Evolutionary conservation across 2,888 invertebrate species (phyloP), one percentile per base, ranked within the genome.

Genomic region (Leptinotarsa juncta): DNA sequence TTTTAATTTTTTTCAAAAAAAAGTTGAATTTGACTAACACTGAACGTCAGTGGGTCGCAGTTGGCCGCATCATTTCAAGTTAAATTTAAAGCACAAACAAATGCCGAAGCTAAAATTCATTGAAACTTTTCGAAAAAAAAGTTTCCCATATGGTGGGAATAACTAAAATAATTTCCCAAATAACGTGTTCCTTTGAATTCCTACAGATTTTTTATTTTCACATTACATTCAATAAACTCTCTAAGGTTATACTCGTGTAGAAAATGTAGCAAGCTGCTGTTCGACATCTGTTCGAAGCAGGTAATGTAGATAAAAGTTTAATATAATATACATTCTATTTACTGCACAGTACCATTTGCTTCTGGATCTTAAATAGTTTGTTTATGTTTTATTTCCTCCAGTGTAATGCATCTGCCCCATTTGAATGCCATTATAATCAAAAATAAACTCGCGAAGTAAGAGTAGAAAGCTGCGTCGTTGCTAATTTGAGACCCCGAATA

Each of bases 261-360:
- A 10, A 14, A 57, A 20, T 16, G 2, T 16, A 62, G 42, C 42
- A 62, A 62, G n/a, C 16, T 18, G 7, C 62, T 62, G 32, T 62
- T 51, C 16, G 62, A 62, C 62, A 62, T 32, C 26, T 42, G 62
- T 16, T 62, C 16, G 42, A 16, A 62, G 62, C 26, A 62, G 26
- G 62, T 42, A 32, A 57, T 23, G 23, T 23, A n/a, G 32, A 62
- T 62, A 32, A 15, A n/a, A 32, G 32, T 62, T 62, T n/a, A 26
- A 32, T 32, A 32, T 23, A 57, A 57, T 57, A 62, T 62, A 62
- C 7, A 32, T 26, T 62, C 62, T 62, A 62, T 62, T 62, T 32
- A 32, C 42, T 62, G 62, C 62, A 62, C 62, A 62, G 62, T 32
- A 32, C 62, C 42, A 62, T 62, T 57, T n/a, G 42, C 62, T n/a